These are phyloP conservation scores for Pampusana beccarii DNA, from an alignment of 2,113 vertebrate species.

Conservation along the genomic window DNA sequence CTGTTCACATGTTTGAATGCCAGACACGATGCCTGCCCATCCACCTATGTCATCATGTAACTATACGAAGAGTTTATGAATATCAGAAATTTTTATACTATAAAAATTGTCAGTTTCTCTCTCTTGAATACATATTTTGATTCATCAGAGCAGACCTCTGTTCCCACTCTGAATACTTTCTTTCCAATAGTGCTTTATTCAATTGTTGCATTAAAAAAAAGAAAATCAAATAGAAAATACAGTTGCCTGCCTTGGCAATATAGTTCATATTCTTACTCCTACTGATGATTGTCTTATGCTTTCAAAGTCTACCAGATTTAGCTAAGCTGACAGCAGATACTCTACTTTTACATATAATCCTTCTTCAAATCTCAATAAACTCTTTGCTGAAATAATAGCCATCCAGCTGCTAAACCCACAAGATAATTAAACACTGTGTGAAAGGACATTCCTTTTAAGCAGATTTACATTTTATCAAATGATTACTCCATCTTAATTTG, in stretches of 20 bases:
- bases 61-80: not conserved
- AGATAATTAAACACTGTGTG: slow-evolving; percentile 36
- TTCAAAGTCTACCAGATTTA: not conserved
- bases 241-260: not conserved
- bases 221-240: not conserved
- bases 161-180: not conserved
- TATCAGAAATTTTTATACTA: not conserved
- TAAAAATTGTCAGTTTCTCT: not conserved
- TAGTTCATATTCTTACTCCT: not conserved
- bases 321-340: not conserved
- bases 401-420: slow-evolving; percentile 11
- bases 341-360: not conserved
- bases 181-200: not conserved
- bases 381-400: slow-evolving; percentile 32
- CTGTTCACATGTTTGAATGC: not conserved
- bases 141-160: not conserved
- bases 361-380: slow-evolving; percentile 24
- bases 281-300: not conserved
- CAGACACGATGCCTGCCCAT: not conserved
- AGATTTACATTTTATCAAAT: slow-evolving; percentile 43
- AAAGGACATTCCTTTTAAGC: slow-evolving; percentile 27
- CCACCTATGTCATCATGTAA: not conserved
- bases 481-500: not conserved
- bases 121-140: not conserved
- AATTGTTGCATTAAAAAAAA: not conserved